Evolutionary conservation across 2,888 invertebrate genomes (phyloP).

Genomic region (Oscheius myriophilus): DNA sequence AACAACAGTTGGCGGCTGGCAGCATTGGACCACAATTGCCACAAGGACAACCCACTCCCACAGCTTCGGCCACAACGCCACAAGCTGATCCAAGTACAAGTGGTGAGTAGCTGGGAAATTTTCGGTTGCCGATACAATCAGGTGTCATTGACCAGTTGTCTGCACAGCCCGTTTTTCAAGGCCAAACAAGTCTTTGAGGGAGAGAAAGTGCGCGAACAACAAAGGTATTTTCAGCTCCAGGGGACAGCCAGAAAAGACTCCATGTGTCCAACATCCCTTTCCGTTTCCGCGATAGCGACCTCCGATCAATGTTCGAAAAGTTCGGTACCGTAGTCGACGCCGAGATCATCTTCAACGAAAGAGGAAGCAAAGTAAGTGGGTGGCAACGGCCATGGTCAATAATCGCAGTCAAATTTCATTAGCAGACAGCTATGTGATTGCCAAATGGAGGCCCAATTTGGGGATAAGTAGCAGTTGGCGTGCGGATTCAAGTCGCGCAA

Average conservation of each 20-base stretch:
- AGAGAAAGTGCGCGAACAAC: no score
- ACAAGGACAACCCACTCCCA: conserved; percentile 22
- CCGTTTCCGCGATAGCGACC: conserved; percentile 97
- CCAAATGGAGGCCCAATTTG: conserved; percentile 7
- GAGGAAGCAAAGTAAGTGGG: conserved; percentile 90
- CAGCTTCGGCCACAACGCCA: conserved; percentile 27
- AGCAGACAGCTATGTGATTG: conserved; percentile 1
- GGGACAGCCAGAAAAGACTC: conserved; percentile 78
- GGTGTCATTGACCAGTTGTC: conserved; percentile 9
- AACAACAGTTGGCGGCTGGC: conserved; percentile 45
- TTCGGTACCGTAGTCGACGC: conserved; percentile 98
- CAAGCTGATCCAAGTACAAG: conserved; percentile 51
- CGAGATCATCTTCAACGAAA: conserved; percentile 99
- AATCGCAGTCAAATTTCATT: conserved; percentile 18
- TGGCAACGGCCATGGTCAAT: conserved; percentile 4
- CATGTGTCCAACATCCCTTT: conserved; percentile 99
- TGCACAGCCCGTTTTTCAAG: conserved; percentile 32
- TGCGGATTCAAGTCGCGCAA: no score
- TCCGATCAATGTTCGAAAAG: conserved; percentile 84
- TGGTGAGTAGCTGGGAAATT: conserved; percentile 33
- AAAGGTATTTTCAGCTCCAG: conserved; percentile 13
- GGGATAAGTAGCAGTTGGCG: conserved; percentile 6
- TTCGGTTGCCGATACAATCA: conserved; percentile 5
- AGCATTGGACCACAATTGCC: conserved; percentile 36
- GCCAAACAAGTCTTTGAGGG: no score